Evolutionary conservation across 2,797 vertebrate species (phyloP), one percentile per base, ranked within the genome.

Genomic region (Fringilla coelebs): DNA sequence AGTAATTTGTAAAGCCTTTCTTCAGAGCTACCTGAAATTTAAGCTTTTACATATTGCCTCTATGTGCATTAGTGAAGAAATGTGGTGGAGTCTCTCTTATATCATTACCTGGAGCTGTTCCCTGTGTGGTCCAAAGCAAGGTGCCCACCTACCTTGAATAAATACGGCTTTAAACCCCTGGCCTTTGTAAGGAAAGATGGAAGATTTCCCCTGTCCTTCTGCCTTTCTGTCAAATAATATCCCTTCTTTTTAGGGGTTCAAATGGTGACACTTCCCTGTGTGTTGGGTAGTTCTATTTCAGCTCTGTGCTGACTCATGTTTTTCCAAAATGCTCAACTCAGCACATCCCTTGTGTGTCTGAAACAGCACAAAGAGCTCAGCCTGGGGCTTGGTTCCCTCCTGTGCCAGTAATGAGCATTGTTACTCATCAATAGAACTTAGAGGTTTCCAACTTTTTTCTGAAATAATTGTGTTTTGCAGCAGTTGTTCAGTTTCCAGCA

Each of bases 161-260:
- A 80, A 31, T 5, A 26, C 1, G 11, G 7, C 17, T 83, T 65
- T 67, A 43, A 88, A 74, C 13, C 22, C 16, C n/a, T 54, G 36
- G 18, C 22, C 17, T 2, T 40, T 77, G 12, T 5, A 63, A 46
- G 13, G 45, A 67, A 74, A 32, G 0, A 0, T 28, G 6, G 52
- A 41, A 51, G 9, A 34, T 54, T 81, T 65, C 20, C 61, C 18
- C 9, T 49, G 26, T n/a, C 38, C 40, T 79, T 13, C 24, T 78
- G 34, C 48, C 38, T 84, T 81, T 48, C 36, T 88, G 54, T 89
- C 70, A 38, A 8, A 63, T 15, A 28, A 17, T 6, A 38, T 13
- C 13, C 9, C 15, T 34, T 78, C 10, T 48, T 41, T 75, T 71
- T 19, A 7, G 36, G 25, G 24, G 21, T 71, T 85, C 62, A 41